phyloP scores from a whole-genome alignment of 2,113 vertebrate genomes.

The Gymnobelideus leadbeateri region DNA sequence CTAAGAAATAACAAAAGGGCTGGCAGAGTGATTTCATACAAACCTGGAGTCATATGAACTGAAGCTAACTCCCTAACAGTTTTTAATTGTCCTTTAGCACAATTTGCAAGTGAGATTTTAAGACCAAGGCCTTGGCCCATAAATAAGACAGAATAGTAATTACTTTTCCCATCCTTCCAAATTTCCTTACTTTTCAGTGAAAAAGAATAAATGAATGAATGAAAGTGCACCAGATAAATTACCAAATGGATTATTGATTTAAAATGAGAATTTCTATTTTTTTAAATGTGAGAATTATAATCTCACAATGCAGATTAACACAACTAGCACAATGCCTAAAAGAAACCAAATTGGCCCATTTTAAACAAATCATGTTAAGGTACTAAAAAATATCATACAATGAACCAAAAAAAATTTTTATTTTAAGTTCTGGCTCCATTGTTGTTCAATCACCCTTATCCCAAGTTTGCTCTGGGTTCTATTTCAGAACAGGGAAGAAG shows the following conservation, averaged over 20 bases:
- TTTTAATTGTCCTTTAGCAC: conserved; percentile 12
- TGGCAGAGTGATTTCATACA: background rate
- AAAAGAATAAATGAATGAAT: background rate
- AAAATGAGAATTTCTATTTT: conserved; percentile 20
- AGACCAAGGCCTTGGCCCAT: background rate
- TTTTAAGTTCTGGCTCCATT: conserved; percentile 15
- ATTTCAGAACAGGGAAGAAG: background rate
- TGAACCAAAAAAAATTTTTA: background rate
- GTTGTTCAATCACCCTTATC: background rate
- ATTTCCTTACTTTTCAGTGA: conserved; percentile 11
- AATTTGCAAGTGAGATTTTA: background rate
- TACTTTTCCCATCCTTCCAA: background rate
- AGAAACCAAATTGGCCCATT: conserved; percentile 1
- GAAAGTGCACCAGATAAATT: background rate
- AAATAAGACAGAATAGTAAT: background rate
- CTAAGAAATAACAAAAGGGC: background rate
- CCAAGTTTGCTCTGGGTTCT: background rate
- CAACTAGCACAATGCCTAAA: background rate
- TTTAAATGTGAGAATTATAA: conserved; percentile 36
- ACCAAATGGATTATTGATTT: background rate
- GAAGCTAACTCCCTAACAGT: background rate
- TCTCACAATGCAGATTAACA: conserved; percentile 21
- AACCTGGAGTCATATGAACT: background rate
- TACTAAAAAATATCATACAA: background rate
- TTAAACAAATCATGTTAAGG: conserved; percentile 17